Base-by-base conservation (phyloP, 2,113 vertebrate species). In the Tragelaphus buxtoni region DNA sequence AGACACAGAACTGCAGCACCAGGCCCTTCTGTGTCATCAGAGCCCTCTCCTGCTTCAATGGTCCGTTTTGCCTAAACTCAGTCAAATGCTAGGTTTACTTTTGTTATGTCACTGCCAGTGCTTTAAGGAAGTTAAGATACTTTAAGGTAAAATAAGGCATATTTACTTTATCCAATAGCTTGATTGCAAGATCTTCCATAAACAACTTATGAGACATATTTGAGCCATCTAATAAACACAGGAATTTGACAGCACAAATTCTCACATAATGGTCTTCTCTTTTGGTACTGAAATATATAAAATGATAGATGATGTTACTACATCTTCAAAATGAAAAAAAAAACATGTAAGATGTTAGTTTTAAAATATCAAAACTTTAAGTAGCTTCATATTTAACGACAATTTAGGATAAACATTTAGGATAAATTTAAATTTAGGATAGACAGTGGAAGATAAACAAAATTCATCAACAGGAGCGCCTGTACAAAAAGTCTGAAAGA, bases 241-340 rank as follows among this genome's bases (percentile, higher is more conserved):
- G 98, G 95, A 99, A 99, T 85, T 99, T 99, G 97, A 99, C 28
- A 10, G 98, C 99, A 98, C 99, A 99, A 45, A 99, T 97, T 22
- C 99, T 99, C 58, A 99, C 99, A 0, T 99, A 98, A 97, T 99
- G 99, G 95, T 99, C 99, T 65, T 99, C 99, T 97, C 99, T 97
- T 98, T 98, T 98, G 89, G 98, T 98, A 90, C 99, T 99, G 98
- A 35, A 98, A 99, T 94, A 98, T 18, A 98, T 42, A 83, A 94
- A 95, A 80, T 39, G 9, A 94, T 24, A 79, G 76, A 65, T 51
- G 35, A 45, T 32, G 60, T 95, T 92, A 91, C 42, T 22, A 74
- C n/a, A 74, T 85, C 84, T 94, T 88, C 26, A 90, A 90, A 93
- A 53, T 42, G 4, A 4, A 32, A 84, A 84, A 84, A 81, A 94